These are phyloP conservation scores for Genyomyrus donnyi DNA, from an alignment of 2,113 vertebrate species.

Conservation along the genomic window DNA sequence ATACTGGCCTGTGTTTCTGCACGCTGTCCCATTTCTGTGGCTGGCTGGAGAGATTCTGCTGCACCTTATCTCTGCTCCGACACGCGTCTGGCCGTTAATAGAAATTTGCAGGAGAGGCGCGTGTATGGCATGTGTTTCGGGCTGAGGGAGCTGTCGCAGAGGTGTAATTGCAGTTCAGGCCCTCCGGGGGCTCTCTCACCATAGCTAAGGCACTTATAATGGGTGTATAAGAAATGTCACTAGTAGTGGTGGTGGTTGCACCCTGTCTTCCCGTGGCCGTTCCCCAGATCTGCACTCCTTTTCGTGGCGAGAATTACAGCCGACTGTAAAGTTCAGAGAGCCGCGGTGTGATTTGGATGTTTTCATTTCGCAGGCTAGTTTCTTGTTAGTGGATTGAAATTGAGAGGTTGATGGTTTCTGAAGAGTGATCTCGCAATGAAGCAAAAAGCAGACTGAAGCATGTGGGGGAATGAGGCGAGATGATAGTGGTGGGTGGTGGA, in stretches of 20 bases:
- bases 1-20: conserved; percentile 64
- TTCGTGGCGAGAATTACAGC: neutral
- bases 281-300: neutral
- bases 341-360: neutral
- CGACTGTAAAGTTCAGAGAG: neutral
- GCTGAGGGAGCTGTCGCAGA: conserved; percentile 44
- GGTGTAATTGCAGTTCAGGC: conserved; percentile 64
- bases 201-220: neutral
- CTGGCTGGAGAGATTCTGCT: conserved; percentile 68
- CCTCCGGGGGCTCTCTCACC: conserved; percentile 24
- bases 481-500: neutral
- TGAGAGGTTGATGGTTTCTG: neutral
- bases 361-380: neutral
- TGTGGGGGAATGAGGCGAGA: neutral
- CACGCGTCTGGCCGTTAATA: conserved; percentile 74
- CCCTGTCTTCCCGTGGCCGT: neutral
- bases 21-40: conserved; percentile 59
- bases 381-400: neutral
- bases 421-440: neutral
- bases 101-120: conserved; percentile 60
- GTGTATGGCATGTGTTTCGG: conserved; percentile 65
- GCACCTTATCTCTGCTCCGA: conserved; percentile 69
- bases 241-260: neutral
- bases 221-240: neutral
- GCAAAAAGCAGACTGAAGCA: neutral